Percentiles rank a stretch among this genome's conserved stretches.
phyloP scores from a whole-genome alignment of 1,140 invertebrate genomes.

The Cotesia typhae region DNA sequence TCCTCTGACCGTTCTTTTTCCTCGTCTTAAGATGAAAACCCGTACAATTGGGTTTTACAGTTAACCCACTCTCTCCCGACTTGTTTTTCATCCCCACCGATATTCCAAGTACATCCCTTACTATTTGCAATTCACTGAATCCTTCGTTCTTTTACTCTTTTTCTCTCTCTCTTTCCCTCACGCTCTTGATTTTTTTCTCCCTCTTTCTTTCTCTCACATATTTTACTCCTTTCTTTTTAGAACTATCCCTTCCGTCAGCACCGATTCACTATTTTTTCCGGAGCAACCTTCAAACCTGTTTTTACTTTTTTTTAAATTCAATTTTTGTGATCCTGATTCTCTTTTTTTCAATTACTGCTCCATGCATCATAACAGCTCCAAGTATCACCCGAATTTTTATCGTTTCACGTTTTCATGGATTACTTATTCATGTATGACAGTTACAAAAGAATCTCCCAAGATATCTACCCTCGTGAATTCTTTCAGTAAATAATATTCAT shows the following conservation, averaged over 20 bases:
- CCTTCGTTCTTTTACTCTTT: conserved; percentile 23
- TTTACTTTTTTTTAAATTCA: conserved; percentile 14
- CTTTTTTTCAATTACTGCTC: conserved; percentile 44
- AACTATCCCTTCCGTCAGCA: conserved; percentile 39
- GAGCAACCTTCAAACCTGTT: conserved; percentile 49
- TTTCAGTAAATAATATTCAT: neutral
- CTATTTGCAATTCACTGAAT: conserved; percentile 16
- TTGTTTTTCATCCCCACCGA: conserved; percentile 34
- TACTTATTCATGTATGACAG: conserved; percentile 24
- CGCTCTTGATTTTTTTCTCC: conserved; percentile 20
- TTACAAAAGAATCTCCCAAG: conserved; percentile 8
- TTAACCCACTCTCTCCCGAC: conserved; percentile 55
- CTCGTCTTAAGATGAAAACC: conserved; percentile 64
- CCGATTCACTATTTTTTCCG: conserved; percentile 45
- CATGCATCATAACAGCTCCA: conserved; percentile 18
- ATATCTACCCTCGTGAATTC: too few relatives aligned
- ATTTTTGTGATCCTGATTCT: conserved; percentile 40
- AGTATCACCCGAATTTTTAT: conserved; percentile 3
- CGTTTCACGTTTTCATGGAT: conserved; percentile 1
- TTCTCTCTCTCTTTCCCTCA: neutral
- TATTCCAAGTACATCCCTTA: neutral
- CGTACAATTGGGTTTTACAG: conserved; percentile 61
- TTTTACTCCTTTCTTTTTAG: conserved; percentile 24
- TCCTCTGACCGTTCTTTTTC: conserved; percentile 30
- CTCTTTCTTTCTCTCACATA: conserved; percentile 35